Base-by-base conservation (phyloP, 2,113 vertebrate species). In the Stegastes partitus region DNA sequence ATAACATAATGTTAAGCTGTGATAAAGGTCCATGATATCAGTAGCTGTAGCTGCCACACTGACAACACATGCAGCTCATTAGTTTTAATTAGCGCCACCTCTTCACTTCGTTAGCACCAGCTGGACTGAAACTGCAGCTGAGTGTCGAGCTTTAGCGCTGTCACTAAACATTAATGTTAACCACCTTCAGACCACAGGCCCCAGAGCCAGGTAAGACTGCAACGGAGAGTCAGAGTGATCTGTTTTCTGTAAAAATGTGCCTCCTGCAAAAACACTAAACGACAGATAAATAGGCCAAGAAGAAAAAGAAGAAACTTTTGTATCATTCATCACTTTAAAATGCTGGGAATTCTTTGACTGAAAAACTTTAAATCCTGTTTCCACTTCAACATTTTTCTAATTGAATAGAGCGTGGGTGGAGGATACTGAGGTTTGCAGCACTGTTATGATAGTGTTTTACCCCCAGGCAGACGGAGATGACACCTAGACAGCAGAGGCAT, bases 61-160 rank as follows among this genome's bases (percentile, higher is more conserved):
- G 22, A 28, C 45, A 78, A 39, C 19, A 62, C 26, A 49, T 47
- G 69, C 50, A 57, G 64, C 50, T 63, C 28, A 23, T 74, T 69
- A 23, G 37, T 51, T 68, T 74, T 50, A 14, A 74, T 81, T 50
- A 68, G 70, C 51, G n/a, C 57, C 23, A 0, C 65, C 50, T 63
- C 57, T 68, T 64, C 42, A 49, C 57, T 68, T 68, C 10, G 22
- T 42, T 18, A 39, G 71, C 57, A 51, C 23, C 63, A 68, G 45
- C 56, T 74, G 64, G 57, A 63, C 64, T 11, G 11, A 74, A 68
- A 45, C 62, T 51, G 68, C 14, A 34, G 31, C 9, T 26, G 50
- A 42, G 23, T 47, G 25, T 34, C 42, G 9, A 1, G 2, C 14
- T 59, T 47, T 15, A 34, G 44, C 31, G 22, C 10, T 1, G 37